phyloP scores from a whole-genome alignment of 64 coral and sea anemone genomes.

The Platygyra sinensis region DNA sequence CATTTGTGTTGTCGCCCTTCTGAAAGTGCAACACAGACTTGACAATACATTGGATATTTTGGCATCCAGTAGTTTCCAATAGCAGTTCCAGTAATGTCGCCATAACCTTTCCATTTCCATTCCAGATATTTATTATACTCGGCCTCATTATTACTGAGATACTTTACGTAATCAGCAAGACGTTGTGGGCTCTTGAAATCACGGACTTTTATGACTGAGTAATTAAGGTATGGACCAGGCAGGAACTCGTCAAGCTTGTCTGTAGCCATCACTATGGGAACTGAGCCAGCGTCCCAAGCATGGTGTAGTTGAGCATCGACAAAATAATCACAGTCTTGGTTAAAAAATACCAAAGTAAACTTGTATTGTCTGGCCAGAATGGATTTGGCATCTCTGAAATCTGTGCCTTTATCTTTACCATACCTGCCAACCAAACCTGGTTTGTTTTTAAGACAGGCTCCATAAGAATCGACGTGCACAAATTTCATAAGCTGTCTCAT shows the following conservation, averaged over 20 bases:
- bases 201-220: constrained; percentile 34
- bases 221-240: constrained; percentile 1
- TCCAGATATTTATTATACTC: no score
- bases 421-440: background rate
- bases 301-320: constrained; percentile 27
- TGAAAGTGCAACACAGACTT: no score
- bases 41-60: no score
- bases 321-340: no score
- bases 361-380: constrained; percentile 20
- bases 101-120: no score
- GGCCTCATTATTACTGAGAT: no score
- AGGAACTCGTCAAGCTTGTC: constrained; percentile 29
- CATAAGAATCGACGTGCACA: no score
- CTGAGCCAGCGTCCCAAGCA: constrained; percentile 36
- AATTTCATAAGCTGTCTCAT: no score
- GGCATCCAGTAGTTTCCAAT: no score
- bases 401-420: background rate
- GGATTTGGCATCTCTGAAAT: background rate
- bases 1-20: no score
- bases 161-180: background rate
- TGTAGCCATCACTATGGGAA: constrained; percentile 11
- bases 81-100: no score
- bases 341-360: background rate
- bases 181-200: constrained; percentile 10
- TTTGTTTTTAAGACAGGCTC: background rate